Percentiles rank a stretch among this genome's conserved stretches.
phyloP scores from a whole-genome alignment of 1,140 invertebrate genomes.

The Leptestheria dahalacensis region DNA sequence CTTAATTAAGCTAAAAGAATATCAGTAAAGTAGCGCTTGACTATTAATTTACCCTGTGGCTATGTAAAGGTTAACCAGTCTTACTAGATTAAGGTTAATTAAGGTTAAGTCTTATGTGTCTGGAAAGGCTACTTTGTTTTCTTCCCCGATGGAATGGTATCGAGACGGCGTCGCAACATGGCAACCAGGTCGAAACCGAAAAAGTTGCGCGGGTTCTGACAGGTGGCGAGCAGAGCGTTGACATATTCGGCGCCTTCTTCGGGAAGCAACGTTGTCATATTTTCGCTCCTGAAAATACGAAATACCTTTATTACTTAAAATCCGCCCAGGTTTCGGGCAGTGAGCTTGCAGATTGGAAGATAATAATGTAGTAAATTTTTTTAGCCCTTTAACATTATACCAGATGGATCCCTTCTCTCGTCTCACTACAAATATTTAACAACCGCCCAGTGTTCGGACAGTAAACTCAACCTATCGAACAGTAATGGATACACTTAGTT shows the following conservation, averaged over 20 bases:
- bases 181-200: conserved; percentile 12
- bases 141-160: conserved; percentile 13
- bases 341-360: too few species aligned
- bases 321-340: neutral
- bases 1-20: neutral
- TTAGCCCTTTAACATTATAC: too few species aligned
- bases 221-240: conserved; percentile 13
- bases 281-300: conserved; percentile 5
- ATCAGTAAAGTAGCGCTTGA: neutral
- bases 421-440: too few species aligned
- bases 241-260: conserved; percentile 13
- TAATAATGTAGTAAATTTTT: neutral
- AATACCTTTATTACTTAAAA: neutral
- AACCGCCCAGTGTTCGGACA: too few species aligned
- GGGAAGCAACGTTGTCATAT: conserved; percentile 6
- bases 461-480: too few species aligned
- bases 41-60: neutral
- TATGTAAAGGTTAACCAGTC: neutral
- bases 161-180: conserved; percentile 10
- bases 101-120: neutral
- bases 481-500: conserved; percentile 7
- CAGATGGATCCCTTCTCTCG: too few species aligned
- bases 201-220: conserved; percentile 15
- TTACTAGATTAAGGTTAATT: neutral
- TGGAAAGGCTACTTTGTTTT: conserved; percentile 6